Evolutionary conservation across 2,888 invertebrate species (phyloP).

Genomic region (Drosophila macrothrix): DNA sequence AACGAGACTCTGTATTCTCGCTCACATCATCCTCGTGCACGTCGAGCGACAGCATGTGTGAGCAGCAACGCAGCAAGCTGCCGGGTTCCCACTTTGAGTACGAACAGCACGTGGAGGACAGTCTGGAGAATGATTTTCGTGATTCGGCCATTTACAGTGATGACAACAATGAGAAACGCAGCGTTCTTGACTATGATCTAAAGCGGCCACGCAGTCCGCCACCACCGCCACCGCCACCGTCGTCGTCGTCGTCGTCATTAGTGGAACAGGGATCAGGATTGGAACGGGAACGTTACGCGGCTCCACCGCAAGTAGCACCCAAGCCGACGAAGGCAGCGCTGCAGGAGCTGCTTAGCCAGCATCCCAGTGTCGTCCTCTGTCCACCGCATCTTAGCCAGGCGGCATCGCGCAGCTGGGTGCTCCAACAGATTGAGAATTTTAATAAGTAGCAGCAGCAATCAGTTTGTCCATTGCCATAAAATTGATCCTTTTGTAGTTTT

Average conservation of each 20-base stretch:
- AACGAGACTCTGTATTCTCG: conserved; percentile 84
- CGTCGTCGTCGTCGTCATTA: conserved; percentile 39
- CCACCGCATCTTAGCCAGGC: conserved; percentile 78
- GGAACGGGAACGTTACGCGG: conserved; percentile 28
- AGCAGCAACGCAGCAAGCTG: conserved; percentile 70
- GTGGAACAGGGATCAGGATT: neutral
- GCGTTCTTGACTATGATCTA: conserved; percentile 53
- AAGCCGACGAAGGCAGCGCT: conserved; percentile 63
- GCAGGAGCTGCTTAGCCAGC: conserved; percentile 50
- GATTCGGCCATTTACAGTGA: conserved; percentile 95
- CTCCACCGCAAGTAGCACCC: conserved; percentile 67
- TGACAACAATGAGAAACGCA: conserved; percentile 83
- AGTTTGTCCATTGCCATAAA: conserved; percentile 55
- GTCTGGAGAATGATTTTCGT: conserved; percentile 89
- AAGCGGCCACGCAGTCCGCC: conserved; percentile 74
- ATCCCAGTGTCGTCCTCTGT: conserved; percentile 70
- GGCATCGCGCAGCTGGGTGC: conserved; percentile 84
- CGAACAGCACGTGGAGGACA: conserved; percentile 90
- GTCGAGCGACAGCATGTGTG: conserved; percentile 84
- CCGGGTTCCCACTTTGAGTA: conserved; percentile 88
- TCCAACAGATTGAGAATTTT: conserved; percentile 85
- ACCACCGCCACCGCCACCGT: conserved; percentile 71
- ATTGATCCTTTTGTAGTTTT: conserved; percentile 35
- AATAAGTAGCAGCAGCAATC: conserved; percentile 73
- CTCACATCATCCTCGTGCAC: conserved; percentile 82